Evolutionary conservation across 2,797 vertebrate species (phyloP).

Genomic region (Semaprochilodus insignis): DNA sequence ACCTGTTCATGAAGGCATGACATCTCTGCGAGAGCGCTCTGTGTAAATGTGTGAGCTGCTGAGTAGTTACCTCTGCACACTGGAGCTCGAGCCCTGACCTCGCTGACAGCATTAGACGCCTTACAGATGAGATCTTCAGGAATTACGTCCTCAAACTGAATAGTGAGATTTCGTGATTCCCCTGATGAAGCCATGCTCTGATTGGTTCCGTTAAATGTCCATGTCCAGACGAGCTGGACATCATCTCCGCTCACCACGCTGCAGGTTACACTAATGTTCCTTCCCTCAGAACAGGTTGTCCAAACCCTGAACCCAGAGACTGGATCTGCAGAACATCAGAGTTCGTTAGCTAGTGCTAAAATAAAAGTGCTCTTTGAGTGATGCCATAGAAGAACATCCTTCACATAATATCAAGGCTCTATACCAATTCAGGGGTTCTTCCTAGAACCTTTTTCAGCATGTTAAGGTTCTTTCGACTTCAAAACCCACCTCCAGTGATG

Average conservation of each 20-base stretch:
- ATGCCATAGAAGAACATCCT: too few species aligned
- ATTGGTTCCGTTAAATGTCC: slow-evolving; percentile 1
- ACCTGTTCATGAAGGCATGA: too few species aligned
- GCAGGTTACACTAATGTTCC: slow-evolving; percentile 1
- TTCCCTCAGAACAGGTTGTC: not conserved
- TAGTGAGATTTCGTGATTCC: not conserved
- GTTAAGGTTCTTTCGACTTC: too few species aligned
- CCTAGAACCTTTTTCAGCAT: too few species aligned
- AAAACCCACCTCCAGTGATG: too few species aligned
- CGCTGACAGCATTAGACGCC: not conserved
- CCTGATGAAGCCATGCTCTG: not conserved
- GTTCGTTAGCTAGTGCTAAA: too few species aligned
- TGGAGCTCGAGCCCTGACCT: not conserved
- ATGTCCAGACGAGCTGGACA: slow-evolving; percentile 8
- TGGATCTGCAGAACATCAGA: not conserved
- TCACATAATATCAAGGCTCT: too few species aligned
- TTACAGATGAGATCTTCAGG: slow-evolving; percentile 13
- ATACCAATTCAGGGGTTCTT: too few species aligned
- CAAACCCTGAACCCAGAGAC: not conserved
- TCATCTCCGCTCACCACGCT: slow-evolving; percentile 2
- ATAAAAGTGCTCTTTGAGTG: too few species aligned
- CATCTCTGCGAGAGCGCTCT: too few species aligned
- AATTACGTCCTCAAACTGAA: not conserved
- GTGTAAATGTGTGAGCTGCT: too few species aligned
- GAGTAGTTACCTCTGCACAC: slow-evolving; percentile 1